Percentiles rank a stretch among this genome's conserved stretches.
These are phyloP conservation scores for Cyprinodon tularosa DNA, from an alignment of 2,113 vertebrate species.

Conservation along the genomic window DNA sequence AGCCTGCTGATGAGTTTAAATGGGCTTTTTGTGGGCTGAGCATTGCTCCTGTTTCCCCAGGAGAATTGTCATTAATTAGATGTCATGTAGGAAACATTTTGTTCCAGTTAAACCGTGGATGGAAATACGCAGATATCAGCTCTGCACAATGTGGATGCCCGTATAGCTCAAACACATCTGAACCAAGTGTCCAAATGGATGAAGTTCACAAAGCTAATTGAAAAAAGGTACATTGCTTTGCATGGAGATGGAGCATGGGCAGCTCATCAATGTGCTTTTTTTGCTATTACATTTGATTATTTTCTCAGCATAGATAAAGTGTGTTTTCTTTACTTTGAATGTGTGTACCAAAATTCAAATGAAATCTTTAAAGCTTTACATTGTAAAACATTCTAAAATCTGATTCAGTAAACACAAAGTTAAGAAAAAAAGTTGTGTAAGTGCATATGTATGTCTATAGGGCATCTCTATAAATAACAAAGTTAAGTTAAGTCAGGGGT, in stretches of 20 bases:
- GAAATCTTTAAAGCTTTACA: not conserved
- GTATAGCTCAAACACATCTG: conserved; percentile 30
- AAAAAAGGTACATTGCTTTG: not conserved
- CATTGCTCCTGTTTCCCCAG: conserved; percentile 40
- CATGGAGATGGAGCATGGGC: not conserved
- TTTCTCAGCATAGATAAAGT: not conserved
- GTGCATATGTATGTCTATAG: too few species aligned
- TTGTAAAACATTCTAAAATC: not conserved
- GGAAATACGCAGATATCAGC: conserved; percentile 34
- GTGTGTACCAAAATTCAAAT: not conserved
- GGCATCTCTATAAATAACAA: not conserved
- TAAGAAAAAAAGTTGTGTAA: too few species aligned
- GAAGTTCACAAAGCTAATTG: not conserved
- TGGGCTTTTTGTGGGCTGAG: conserved; percentile 41
- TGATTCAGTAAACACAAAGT: too few species aligned
- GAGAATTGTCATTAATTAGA: conserved; percentile 64
- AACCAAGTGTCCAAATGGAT: not conserved
- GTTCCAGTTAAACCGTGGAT: conserved; percentile 47
- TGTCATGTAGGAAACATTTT: conserved; percentile 57
- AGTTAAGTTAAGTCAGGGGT: not conserved
- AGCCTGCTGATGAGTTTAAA: conserved; percentile 39
- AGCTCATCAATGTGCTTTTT: not conserved
- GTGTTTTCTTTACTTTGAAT: not conserved
- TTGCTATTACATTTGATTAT: not conserved
- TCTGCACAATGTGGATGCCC: conserved; percentile 12